A percentile compares a stretch with the other conserved stretches of the same genome.
phyloP scores from a whole-genome alignment of 1,140 invertebrate species.

The Gonioctena quinquepunctata region DNA sequence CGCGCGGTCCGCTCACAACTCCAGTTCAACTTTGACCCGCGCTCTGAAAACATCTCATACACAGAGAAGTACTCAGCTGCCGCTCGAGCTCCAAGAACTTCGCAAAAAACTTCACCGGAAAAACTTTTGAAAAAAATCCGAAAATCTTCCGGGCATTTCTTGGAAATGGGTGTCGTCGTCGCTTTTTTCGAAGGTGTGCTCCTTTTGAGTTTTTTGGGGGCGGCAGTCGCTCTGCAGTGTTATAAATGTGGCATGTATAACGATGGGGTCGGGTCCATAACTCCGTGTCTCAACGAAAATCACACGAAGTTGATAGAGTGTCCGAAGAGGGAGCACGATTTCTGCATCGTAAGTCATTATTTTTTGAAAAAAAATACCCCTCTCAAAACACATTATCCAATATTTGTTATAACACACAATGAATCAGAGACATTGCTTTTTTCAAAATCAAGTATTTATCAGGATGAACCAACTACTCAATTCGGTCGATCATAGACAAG shows the following conservation, averaged over 20 bases:
- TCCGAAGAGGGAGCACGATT: conserved; percentile 62
- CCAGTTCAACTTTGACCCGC: conserved; percentile 19
- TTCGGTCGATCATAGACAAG: too few species aligned
- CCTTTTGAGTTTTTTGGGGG: not conserved
- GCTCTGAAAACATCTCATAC: conserved; percentile 14
- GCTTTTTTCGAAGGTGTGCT: not conserved
- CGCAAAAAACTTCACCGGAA: not conserved
- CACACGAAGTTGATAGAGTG: conserved; percentile 70
- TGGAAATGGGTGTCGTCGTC: not conserved
- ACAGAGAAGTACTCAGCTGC: not conserved
- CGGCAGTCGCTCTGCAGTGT: conserved; percentile 64
- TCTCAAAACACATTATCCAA: too few species aligned
- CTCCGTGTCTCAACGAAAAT: conserved; percentile 76
- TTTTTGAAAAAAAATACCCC: too few species aligned
- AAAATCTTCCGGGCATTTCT: not conserved
- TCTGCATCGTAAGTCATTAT: conserved; percentile 71
- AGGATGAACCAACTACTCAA: too few species aligned
- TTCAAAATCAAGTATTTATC: too few species aligned
- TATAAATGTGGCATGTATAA: conserved; percentile 79
- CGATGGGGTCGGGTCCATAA: conserved; percentile 79
- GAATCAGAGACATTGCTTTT: too few species aligned
- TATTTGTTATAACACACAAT: too few species aligned
- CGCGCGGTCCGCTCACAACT: not conserved
- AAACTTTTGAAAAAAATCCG: not conserved
- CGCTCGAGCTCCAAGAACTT: not conserved